These are phyloP conservation scores for Babylonia areolata DNA, from an alignment of 1,140 invertebrate species.

Conservation along the genomic window DNA sequence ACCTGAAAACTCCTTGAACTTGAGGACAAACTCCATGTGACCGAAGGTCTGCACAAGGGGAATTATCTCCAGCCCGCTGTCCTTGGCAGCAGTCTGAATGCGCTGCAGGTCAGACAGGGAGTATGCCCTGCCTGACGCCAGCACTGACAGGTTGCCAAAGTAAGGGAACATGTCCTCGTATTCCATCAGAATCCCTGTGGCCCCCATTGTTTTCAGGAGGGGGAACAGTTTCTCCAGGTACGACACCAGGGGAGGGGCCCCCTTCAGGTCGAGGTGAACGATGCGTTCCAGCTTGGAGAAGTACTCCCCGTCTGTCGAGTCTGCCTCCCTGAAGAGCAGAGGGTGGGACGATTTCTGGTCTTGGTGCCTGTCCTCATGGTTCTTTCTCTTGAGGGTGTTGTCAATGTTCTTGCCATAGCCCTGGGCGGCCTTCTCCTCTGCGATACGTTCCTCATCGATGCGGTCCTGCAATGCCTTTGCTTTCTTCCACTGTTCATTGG, in stretches of 20 bases:
- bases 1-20: constrained; percentile 84
- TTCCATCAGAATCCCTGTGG: constrained; percentile 92
- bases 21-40: constrained; percentile 87
- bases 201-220: constrained; percentile 85
- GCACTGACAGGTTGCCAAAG: constrained; percentile 80
- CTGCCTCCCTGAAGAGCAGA: not conserved
- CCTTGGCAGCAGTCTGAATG: constrained; percentile 81
- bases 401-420: not conserved
- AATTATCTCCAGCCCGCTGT: constrained; percentile 86
- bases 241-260: constrained; percentile 63
- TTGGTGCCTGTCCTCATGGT: not conserved
- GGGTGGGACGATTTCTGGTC: not conserved
- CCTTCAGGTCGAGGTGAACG: constrained; percentile 69
- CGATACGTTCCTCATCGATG: constrained; percentile 11
- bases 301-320: constrained; percentile 15
- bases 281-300: constrained; percentile 43
- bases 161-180: constrained; percentile 99
- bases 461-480: constrained; percentile 23
- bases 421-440: constrained; percentile 23
- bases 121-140: constrained; percentile 79
- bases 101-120: constrained; percentile 79
- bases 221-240: constrained; percentile 73
- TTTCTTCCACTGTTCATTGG: constrained; percentile 23
- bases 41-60: constrained; percentile 97
- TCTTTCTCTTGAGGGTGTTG: not conserved